Evolutionary conservation across 2,888 invertebrate genomes (phyloP).

Genomic region (Eupsilia transversa): DNA sequence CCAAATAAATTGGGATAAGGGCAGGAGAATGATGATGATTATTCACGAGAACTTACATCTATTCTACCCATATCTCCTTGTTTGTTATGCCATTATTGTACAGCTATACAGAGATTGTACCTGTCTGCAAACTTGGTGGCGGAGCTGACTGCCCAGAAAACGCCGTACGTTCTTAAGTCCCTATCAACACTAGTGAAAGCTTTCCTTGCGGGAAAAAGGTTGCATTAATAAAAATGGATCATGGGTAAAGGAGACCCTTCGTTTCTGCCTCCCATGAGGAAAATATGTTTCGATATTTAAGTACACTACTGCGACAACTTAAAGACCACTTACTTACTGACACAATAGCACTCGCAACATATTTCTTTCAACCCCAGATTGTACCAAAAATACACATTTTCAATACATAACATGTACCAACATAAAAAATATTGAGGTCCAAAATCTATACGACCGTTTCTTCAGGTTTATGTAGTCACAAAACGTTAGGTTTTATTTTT

Average conservation of each 20-base stretch:
- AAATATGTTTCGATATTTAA: constrained; percentile 40
- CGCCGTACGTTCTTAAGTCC: neutral
- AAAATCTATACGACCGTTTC: constrained; percentile 51
- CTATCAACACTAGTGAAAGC: neutral
- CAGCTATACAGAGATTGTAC: neutral
- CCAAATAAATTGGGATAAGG: neutral
- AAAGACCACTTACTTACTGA: constrained; percentile 50
- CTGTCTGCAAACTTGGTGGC: no score
- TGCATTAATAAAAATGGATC: constrained; percentile 23
- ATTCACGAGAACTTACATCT: neutral
- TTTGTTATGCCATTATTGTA: neutral
- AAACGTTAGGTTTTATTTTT: constrained; percentile 59
- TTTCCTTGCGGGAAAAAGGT: constrained; percentile 12
- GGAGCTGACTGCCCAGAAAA: no score
- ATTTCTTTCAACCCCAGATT: constrained; percentile 52
- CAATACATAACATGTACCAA: constrained; percentile 53
- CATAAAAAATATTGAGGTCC: constrained; percentile 51
- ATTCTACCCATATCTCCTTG: no score
- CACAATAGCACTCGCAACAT: constrained; percentile 47
- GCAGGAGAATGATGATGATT: neutral
- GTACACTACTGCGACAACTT: constrained; percentile 45
- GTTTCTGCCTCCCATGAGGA: constrained; percentile 24
- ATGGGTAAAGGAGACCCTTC: constrained; percentile 13
- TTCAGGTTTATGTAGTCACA: constrained; percentile 55
- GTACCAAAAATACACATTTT: constrained; percentile 45